Base-by-base conservation (phyloP, 2,797 vertebrate genomes). In the Sus cebifrons region DNA sequence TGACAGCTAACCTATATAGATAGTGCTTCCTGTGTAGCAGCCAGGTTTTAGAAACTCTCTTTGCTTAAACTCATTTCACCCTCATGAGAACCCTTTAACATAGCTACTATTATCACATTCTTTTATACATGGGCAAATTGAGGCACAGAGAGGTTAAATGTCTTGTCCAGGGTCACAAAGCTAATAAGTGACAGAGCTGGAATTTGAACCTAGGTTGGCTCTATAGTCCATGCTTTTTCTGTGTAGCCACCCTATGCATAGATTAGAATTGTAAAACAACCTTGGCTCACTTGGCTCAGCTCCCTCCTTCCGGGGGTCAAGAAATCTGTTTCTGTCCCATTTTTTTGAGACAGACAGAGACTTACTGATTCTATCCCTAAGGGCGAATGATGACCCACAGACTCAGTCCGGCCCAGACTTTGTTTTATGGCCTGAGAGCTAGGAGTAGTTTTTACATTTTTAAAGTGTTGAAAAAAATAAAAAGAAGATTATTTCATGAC, bases 101-200 rank as follows among this genome's bases (percentile, higher is more conserved):
- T 14, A 70, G 56, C 29, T 84, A 2, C 25, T 79, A 0, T 65
- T 56, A 56, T 11, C 60, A 93, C 20, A 49, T 49, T 68, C 6
- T 83, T 91, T 92, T 83, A 44, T 17, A 78, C 16, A 15, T 21
- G 21, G 44, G 16, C 44, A 54, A 3, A 73, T 9, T 18, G 90
- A 88, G 54, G 23, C 78, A 58, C 56, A 90, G 86, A 87, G 70
- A 77, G 5, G 52, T 65, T 65, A 52, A 78, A 40, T 73, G 32
- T 96, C 73, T 94, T 52, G 49, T 94, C n/a, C 32, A 91, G 68
- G 32, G 56, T 62, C 56, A 54, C 84, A 82, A 25, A 67, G 64
- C 68, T 64, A 75, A 18, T 49, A 40, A 29, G 52, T 49, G 29
- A 15, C 73, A 74, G 94, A 71, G 32, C 65, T 44, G 13, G 68